phyloP scores from a whole-genome alignment of 2,797 vertebrate species.

The Eospalax fontanierii region DNA sequence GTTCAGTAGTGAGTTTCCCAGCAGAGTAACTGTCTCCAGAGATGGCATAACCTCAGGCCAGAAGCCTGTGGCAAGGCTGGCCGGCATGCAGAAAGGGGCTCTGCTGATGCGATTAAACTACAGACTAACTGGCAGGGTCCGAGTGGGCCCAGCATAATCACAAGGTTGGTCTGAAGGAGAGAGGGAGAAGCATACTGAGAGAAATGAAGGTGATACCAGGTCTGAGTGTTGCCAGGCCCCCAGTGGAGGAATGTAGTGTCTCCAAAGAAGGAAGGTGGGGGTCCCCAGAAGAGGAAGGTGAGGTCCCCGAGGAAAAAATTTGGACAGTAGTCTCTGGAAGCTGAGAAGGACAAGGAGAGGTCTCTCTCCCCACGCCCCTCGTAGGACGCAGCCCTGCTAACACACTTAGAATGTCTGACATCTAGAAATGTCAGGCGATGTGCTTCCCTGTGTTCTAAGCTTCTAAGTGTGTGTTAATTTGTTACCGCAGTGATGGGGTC shows the following conservation, averaged over 20 bases:
- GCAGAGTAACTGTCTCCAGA: background rate
- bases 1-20: background rate
- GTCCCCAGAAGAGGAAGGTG: accelerated
- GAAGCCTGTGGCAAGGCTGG: accelerated
- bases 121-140: background rate
- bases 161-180: background rate
- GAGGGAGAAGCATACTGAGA: background rate
- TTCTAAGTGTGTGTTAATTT: background rate
- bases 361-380: background rate
- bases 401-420: background rate
- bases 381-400: accelerated
- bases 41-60: accelerated
- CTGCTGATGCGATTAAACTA: background rate
- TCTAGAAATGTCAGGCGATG: background rate
- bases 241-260: background rate
- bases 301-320: background rate
- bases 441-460: background rate
- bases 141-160: background rate
- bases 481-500: background rate
- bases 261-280: no score
- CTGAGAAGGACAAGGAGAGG: background rate
- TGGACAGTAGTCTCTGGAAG: background rate
- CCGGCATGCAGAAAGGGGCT: background rate
- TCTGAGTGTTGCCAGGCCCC: background rate
- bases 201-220: background rate